Evolutionary conservation across 2,113 vertebrate genomes (phyloP).

Genomic region (Phoenicopterus ruber): DNA sequence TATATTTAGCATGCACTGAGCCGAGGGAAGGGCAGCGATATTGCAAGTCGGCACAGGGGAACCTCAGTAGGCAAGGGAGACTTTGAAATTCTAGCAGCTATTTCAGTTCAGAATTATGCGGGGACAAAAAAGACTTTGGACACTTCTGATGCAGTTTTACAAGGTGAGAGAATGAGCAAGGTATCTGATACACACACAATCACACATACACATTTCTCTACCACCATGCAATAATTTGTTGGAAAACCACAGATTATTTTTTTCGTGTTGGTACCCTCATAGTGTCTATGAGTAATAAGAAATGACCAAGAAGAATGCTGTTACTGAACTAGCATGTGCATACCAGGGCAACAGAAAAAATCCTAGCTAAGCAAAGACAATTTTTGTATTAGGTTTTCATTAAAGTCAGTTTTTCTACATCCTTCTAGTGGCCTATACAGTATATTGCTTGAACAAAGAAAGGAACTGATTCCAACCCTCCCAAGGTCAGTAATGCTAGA

Average conservation of each 20-base stretch:
- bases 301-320: background rate
- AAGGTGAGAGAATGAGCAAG: background rate
- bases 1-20: background rate
- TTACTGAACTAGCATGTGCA: background rate
- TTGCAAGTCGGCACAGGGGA: background rate
- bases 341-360: background rate
- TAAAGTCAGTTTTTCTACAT: background rate
- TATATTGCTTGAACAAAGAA: background rate
- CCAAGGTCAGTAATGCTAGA: background rate
- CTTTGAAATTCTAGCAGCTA: background rate
- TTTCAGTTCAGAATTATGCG: background rate
- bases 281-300: background rate
- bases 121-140: background rate
- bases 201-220: background rate
- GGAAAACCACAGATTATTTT: background rate
- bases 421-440: background rate
- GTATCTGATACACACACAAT: rapidly evolving
- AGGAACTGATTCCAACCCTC: background rate
- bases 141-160: background rate
- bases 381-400: background rate
- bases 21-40: background rate
- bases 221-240: background rate
- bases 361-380: background rate
- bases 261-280: background rate
- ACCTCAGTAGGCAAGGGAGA: background rate